phyloP scores from a whole-genome alignment of 2,113 vertebrate species.

The Microcebus ravelobensis region DNA sequence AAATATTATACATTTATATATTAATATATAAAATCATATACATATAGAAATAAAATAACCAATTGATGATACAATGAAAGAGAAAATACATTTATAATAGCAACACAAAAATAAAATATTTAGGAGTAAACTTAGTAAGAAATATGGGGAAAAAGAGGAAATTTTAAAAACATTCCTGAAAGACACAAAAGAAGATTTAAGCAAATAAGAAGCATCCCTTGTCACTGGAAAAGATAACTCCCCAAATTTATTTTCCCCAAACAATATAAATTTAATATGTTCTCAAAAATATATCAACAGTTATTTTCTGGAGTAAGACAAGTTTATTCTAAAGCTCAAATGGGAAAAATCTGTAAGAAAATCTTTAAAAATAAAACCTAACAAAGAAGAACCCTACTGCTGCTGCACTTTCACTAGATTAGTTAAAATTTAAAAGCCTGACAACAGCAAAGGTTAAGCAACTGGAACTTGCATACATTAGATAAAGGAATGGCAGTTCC shows the following conservation, averaged over 20 bases:
- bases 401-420: background rate
- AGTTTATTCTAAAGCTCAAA: background rate
- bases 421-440: background rate
- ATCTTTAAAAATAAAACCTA: slow-evolving; percentile 1
- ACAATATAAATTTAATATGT: background rate
- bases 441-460: background rate
- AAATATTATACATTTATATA: background rate
- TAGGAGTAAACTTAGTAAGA: background rate
- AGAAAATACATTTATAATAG: background rate
- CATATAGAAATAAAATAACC: background rate
- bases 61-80: background rate
- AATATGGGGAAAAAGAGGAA: background rate
- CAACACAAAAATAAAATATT: background rate
- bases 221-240: background rate
- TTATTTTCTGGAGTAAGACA: background rate
- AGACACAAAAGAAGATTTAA: background rate
- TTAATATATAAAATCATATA: background rate
- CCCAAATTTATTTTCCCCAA: background rate
- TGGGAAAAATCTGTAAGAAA: background rate
- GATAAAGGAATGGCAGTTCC: background rate
- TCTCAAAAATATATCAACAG: background rate
- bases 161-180: background rate
- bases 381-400: background rate
- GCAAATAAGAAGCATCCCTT: background rate
- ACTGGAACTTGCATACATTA: background rate